Evolutionary conservation across 1,140 invertebrate genomes (phyloP).

Genomic region (Coptotermes formosanus): DNA sequence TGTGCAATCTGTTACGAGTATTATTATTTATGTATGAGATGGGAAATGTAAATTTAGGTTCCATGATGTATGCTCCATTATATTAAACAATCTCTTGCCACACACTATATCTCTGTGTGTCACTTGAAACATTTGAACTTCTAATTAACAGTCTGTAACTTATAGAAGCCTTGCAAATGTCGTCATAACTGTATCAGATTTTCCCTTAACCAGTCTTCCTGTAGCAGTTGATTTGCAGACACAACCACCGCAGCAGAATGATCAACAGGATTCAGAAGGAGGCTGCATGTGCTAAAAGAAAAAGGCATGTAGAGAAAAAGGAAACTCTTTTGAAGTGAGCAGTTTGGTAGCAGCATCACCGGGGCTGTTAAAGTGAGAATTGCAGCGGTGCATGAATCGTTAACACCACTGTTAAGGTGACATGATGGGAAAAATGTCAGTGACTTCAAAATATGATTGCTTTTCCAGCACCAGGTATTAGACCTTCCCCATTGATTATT

Average conservation of each 20-base stretch:
- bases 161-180: background rate
- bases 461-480: background rate
- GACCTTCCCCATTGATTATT: background rate
- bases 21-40: no score
- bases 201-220: slow-evolving; percentile 49
- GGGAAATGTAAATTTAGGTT: no score
- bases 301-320: background rate
- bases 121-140: no score
- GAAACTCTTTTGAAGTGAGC: background rate
- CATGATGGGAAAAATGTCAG: background rate
- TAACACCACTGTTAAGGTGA: background rate
- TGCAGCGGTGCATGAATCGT: background rate
- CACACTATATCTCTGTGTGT: no score
- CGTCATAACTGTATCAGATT: slow-evolving; percentile 28
- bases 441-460: slow-evolving; percentile 12
- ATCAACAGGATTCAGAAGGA: slow-evolving; percentile 72
- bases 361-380: background rate
- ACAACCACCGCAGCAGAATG: slow-evolving; percentile 67
- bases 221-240: slow-evolving; percentile 76
- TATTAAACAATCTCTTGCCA: no score
- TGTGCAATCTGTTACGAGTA: no score
- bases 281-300: slow-evolving; percentile 71
- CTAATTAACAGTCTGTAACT: no score
- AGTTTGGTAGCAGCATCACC: background rate
- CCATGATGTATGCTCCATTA: no score